Evolutionary conservation across 2,113 vertebrate species (phyloP), one percentile per base, ranked within the genome.

Genomic region (Boulengeromyrus knoepffleri): DNA sequence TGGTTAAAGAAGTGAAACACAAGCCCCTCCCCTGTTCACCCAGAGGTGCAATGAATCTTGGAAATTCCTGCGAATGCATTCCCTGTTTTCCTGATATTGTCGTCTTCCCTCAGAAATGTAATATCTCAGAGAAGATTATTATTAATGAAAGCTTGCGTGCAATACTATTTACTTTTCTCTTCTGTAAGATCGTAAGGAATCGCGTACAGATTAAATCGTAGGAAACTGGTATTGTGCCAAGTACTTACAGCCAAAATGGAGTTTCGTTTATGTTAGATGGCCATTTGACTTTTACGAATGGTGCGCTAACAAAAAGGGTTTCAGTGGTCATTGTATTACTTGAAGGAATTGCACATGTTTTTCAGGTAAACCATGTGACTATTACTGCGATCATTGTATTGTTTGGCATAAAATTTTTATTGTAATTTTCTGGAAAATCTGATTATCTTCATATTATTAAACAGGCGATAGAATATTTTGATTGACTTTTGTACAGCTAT

Each of bases 401-500:
- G 12, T 45, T 47, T 15, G 47, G 19, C 39, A 39, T 70, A 21
- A 74, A 50, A 50, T 47, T 27, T 19, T 80, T 5, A 86, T 31
- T 86, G 47, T 42, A 47, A 85, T 56, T 45, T 21, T 58, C 56
- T 90, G 80, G 62, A 66, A 86, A 90, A 85, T 83, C 45, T 58
- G 50, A 49, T 58, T 80, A 80, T 42, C 15, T 42, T 42, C 74
- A 80, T 80, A 39, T 77, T 77, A 77, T 80, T 42, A 21, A 36
- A 80, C 31, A 19, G 17, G 62, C 1, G 13, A 31, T 70, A 70
- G 27, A 70, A 49, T 53, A 70, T 89, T 89, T 89, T 84, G 50
- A 89, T 89, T 58, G 53, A 89, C 50, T 85, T 89, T 52, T 89
- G 19, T 83, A 84, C 27, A 27, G 39, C 19, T 17, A 52, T n/a